Conservation (phyloP, 2,888 invertebrate species). For the Tetramorium bicarinatum region DNA sequence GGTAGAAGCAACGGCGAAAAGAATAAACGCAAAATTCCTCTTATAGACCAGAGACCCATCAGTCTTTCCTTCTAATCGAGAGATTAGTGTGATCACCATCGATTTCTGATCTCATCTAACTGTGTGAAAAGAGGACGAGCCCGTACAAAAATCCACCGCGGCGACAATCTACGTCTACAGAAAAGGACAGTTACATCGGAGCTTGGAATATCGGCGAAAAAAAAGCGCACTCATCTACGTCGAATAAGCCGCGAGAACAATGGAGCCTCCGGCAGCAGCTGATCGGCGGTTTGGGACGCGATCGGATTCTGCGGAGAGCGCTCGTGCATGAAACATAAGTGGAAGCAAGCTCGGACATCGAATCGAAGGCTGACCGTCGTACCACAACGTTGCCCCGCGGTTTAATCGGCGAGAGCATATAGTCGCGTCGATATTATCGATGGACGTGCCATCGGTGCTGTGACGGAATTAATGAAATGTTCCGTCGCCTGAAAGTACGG, state of each 20-base stretch:
- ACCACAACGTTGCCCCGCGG: not conserved
- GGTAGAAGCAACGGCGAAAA: not conserved
- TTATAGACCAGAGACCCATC: not conserved
- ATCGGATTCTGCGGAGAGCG: slow-evolving; percentile 62
- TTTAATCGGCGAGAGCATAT: slow-evolving; percentile 7
- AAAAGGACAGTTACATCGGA: not conserved
- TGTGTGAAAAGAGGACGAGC: not conserved
- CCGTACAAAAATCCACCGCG: not conserved
- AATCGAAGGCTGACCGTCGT: slow-evolving; percentile 25
- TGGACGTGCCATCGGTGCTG: not conserved
- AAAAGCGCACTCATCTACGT: slow-evolving; percentile 30
- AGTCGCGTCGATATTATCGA: slow-evolving; percentile 2
- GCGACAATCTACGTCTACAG: not conserved
- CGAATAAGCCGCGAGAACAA: slow-evolving; percentile 54
- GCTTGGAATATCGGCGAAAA: slow-evolving; percentile 10
- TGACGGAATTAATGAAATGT: slow-evolving; percentile 65
- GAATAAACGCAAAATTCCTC: slow-evolving; percentile 19
- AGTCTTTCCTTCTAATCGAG: not conserved
- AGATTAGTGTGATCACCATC: slow-evolving; percentile 11
- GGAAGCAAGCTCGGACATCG: slow-evolving; percentile 60
- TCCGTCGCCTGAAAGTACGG: slow-evolving; percentile 18
- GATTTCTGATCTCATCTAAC: not conserved
- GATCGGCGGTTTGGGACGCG: slow-evolving; percentile 56
- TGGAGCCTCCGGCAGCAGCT: slow-evolving; percentile 47
- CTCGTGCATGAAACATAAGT: slow-evolving; percentile 72